phyloP scores from a whole-genome alignment of 2,113 vertebrate species.

The Hyaena hyaena region DNA sequence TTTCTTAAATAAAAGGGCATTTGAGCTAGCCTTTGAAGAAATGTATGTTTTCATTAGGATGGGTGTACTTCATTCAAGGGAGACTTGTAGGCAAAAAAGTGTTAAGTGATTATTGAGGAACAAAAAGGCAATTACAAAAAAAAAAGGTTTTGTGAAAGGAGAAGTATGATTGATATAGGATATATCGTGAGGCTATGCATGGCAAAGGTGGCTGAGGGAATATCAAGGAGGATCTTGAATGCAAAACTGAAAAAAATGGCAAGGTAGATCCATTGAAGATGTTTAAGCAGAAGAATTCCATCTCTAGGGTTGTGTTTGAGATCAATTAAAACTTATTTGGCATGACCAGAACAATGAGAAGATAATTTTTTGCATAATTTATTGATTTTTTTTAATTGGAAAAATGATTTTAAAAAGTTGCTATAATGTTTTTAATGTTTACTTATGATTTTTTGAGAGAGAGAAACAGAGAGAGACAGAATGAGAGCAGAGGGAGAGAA shows the following conservation, averaged over 20 bases:
- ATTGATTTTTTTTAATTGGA: neutral
- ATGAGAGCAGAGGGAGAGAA: too few relatives aligned
- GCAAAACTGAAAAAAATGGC: neutral
- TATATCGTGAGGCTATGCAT: neutral
- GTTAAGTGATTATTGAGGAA: neutral
- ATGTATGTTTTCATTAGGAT: neutral
- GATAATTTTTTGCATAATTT: neutral
- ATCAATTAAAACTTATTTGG: neutral
- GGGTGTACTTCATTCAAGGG: neutral
- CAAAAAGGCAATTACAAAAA: neutral
- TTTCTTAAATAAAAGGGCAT: neutral
- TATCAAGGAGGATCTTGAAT: neutral
- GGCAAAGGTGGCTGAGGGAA: neutral
- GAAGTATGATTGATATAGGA: neutral
- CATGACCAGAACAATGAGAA: neutral
- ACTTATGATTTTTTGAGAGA: too few relatives aligned
- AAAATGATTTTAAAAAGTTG: neutral
- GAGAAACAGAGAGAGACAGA: too few relatives aligned
- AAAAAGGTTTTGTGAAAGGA: neutral
- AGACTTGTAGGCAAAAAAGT: neutral
- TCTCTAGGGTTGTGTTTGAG: neutral
- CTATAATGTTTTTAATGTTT: neutral
- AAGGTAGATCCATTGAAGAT: neutral
- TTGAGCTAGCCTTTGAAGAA: neutral
- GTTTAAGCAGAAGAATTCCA: neutral